Percentiles rank a stretch among this genome's conserved stretches.
phyloP scores from a whole-genome alignment of 2,888 invertebrate species.

The Leptogaster cylindrica region DNA sequence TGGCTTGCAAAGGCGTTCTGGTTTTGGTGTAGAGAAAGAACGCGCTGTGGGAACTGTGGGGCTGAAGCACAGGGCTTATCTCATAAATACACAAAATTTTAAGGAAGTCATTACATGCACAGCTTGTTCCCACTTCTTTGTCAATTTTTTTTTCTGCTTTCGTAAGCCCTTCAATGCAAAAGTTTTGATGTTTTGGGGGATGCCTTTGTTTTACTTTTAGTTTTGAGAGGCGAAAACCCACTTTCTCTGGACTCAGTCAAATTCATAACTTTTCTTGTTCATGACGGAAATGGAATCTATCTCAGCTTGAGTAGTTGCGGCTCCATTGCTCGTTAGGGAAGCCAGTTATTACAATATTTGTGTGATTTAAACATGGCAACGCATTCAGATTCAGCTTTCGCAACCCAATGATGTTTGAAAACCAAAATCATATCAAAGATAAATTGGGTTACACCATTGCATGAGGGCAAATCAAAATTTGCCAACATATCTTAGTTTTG shows the following conservation, averaged over 20 bases:
- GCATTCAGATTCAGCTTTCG: too few relatives aligned
- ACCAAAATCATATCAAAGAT: too few relatives aligned
- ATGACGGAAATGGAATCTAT: neutral
- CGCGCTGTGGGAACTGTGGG: too few relatives aligned
- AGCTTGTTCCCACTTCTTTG: slow-evolving; percentile 40
- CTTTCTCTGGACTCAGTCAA: slow-evolving; percentile 21
- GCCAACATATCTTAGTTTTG: too few relatives aligned
- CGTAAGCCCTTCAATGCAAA: slow-evolving; percentile 19
- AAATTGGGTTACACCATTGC: too few relatives aligned
- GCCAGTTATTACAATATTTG: too few relatives aligned
- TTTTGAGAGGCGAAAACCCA: slow-evolving; percentile 16
- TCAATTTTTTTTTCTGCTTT: slow-evolving; percentile 5
- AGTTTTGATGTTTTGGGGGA: slow-evolving; percentile 14
- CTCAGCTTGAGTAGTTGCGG: too few relatives aligned
- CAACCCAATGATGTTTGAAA: too few relatives aligned
- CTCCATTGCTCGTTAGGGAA: too few relatives aligned
- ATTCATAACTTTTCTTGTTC: neutral
- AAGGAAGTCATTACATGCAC: slow-evolving; percentile 41
- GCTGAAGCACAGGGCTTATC: slow-evolving; percentile 15
- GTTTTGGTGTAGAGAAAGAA: too few relatives aligned
- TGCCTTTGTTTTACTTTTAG: slow-evolving; percentile 28
- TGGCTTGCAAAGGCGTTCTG: neutral
- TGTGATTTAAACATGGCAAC: too few relatives aligned
- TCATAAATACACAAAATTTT: slow-evolving; percentile 38
- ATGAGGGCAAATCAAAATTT: too few relatives aligned